Evolutionary conservation across 2,888 invertebrate species (phyloP).

Genomic region (Chydorus sphaericus): DNA sequence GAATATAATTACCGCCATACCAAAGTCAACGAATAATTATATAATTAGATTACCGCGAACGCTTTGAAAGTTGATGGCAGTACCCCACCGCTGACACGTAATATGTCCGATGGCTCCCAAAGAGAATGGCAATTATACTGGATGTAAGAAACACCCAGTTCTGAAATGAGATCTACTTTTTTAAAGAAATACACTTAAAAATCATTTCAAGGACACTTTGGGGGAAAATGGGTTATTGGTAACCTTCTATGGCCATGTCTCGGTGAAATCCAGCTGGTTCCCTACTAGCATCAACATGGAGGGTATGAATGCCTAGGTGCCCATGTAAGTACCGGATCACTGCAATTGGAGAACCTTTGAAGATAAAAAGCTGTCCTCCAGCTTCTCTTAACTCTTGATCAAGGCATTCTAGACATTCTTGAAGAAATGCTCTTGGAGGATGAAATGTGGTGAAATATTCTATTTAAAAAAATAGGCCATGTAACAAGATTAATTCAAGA

Average conservation of each 20-base stretch:
- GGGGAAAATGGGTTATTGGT: too few species aligned
- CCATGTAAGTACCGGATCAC: constrained; percentile 42
- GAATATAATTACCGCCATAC: neutral
- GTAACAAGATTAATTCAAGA: too few species aligned
- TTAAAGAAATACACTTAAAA: neutral
- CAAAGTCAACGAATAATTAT: neutral
- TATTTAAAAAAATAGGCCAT: neutral
- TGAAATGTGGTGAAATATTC: too few species aligned
- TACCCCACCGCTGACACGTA: constrained; percentile 49
- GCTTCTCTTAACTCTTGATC: constrained; percentile 39
- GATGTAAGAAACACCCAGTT: constrained; percentile 37
- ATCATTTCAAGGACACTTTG: too few species aligned
- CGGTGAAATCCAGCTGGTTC: constrained; percentile 52
- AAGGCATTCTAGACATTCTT: constrained; percentile 49
- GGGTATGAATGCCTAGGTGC: neutral
- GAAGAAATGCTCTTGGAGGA: constrained; percentile 48
- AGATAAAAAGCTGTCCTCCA: constrained; percentile 43
- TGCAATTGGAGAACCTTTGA: constrained; percentile 43
- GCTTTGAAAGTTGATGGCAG: constrained; percentile 56
- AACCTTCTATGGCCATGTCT: constrained; percentile 40
- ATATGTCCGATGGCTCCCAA: constrained; percentile 49
- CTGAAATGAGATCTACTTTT: constrained; percentile 34
- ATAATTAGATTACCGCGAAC: constrained; percentile 40
- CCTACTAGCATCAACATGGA: constrained; percentile 42
- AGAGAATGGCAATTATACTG: constrained; percentile 55